Evolutionary conservation across 2,113 vertebrate species (phyloP).

Genomic region (Rhineura floridana): DNA sequence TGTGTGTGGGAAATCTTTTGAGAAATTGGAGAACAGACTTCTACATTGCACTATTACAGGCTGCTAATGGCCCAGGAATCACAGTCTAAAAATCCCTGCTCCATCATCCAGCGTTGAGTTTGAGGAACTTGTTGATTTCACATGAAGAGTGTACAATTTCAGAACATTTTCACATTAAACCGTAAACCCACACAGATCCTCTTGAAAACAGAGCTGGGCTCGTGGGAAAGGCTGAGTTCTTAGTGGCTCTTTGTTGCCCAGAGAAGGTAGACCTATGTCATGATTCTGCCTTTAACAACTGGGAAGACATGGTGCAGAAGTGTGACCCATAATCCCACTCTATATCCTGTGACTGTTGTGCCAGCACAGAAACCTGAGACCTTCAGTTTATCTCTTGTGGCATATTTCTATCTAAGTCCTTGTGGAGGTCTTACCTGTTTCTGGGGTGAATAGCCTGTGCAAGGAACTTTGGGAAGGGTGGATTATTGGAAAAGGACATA

Average conservation of each 20-base stretch:
- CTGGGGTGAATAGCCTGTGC: neutral
- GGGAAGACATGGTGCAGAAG: neutral
- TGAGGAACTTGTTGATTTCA: too few species aligned
- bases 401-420: neutral
- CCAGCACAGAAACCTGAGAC: neutral
- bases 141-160: neutral
- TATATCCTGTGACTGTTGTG: neutral
- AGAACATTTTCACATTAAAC: rapidly evolving
- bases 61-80: neutral
- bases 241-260: neutral
- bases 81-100: neutral
- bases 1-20: too few species aligned
- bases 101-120: too few species aligned
- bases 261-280: neutral
- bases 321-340: neutral
- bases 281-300: neutral
- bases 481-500: neutral
- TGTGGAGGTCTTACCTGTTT: neutral
- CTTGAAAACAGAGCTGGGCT: neutral
- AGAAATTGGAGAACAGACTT: too few species aligned
- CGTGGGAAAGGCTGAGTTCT: neutral
- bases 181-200: rapidly evolving
- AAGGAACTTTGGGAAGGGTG: neutral
- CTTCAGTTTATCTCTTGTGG: neutral
- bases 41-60: neutral